Evolutionary conservation across 2,113 vertebrate genomes (phyloP).

Genomic region (Psephotus haematonotus): DNA sequence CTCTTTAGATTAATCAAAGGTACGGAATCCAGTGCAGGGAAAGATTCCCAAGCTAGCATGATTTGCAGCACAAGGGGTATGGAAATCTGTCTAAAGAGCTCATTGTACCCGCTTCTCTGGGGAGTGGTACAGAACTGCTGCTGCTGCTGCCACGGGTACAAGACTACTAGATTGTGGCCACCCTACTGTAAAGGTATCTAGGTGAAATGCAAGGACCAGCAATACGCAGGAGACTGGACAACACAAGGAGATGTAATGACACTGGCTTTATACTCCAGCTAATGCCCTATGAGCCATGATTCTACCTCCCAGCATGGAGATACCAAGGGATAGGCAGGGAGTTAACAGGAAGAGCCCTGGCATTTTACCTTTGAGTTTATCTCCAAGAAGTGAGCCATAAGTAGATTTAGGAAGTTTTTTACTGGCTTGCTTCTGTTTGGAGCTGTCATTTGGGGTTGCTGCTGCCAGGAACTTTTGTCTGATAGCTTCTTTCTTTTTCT

Average conservation of each 20-base stretch:
- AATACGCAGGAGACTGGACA: not conserved
- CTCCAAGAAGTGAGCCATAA: conserved; percentile 71
- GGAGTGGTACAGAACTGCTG: not conserved
- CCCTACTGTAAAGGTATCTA: not conserved
- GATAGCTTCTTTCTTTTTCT: conserved; percentile 77
- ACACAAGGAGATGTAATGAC: not conserved
- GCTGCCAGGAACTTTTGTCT: conserved; percentile 57
- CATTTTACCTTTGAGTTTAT: conserved; percentile 83
- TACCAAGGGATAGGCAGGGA: not conserved
- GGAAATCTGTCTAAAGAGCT: not conserved
- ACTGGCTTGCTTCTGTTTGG: conserved; percentile 49
- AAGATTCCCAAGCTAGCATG: not conserved
- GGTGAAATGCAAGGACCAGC: not conserved
- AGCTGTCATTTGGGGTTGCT: conserved; percentile 54
- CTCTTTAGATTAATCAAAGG: not conserved
- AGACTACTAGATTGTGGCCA: not conserved
- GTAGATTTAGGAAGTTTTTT: conserved; percentile 74
- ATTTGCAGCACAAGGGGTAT: not conserved
- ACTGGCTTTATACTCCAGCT: not conserved
- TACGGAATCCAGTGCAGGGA: not conserved
- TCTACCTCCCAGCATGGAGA: not conserved
- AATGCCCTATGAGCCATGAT: not conserved
- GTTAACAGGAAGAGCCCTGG: not conserved
- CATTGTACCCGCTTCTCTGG: not conserved
- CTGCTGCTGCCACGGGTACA: not conserved